Evolutionary conservation across 2,888 invertebrate species (phyloP).

Genomic region (Phengaris arion): DNA sequence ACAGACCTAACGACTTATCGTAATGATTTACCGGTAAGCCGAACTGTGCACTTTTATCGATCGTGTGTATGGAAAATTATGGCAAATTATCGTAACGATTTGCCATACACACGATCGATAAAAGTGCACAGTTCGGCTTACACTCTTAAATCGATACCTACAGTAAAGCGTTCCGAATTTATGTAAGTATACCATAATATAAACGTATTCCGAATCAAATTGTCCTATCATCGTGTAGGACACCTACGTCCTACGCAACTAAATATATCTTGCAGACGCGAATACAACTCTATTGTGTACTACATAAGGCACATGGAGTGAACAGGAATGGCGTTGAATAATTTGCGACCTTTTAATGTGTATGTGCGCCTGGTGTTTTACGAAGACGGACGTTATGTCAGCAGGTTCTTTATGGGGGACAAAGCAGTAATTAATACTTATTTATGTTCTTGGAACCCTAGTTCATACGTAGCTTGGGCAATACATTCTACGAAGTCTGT

Average conservation of each 20-base stretch:
- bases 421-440: neutral
- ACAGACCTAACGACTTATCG: no score
- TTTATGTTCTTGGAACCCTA: neutral
- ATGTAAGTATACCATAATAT: conserved; percentile 61
- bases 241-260: conserved; percentile 45
- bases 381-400: conserved; percentile 33
- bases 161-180: no score
- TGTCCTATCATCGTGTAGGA: conserved; percentile 61
- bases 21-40: no score
- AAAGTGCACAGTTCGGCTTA: no score
- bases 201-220: conserved; percentile 63
- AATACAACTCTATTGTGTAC: conserved; percentile 44
- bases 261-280: conserved; percentile 40
- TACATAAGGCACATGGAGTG: conserved; percentile 37
- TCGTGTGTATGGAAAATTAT: no score
- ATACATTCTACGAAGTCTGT: neutral
- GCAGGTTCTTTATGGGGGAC: neutral
- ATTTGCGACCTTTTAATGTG: conserved; percentile 64
- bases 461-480: neutral
- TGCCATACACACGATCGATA: no score
- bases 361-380: conserved; percentile 59
- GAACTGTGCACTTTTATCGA: no score
- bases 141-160: no score
- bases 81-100: no score
- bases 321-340: conserved; percentile 47